These are phyloP conservation scores for Meteorus colon DNA, from an alignment of 2,888 invertebrate genomes.

Conservation along the genomic window DNA sequence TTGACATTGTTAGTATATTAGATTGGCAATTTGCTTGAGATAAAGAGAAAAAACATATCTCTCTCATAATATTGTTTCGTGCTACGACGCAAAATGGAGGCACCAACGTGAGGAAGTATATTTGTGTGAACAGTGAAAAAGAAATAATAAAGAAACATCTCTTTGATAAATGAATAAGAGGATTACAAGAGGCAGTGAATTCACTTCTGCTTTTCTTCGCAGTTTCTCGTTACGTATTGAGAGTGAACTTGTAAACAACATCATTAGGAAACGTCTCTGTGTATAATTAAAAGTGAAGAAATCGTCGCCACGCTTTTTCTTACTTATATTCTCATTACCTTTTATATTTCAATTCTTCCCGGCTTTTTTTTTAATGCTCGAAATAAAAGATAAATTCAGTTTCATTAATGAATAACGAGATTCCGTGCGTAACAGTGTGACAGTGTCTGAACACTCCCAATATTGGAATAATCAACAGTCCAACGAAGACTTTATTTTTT, in stretches of 20 bases:
- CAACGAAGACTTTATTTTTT: no score
- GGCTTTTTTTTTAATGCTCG: background rate
- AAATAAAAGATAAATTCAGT: background rate
- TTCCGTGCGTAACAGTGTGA: no score
- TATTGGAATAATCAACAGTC: no score
- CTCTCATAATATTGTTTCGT: conserved; percentile 2
- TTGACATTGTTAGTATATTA: conserved; percentile 4
- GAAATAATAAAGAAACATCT: background rate
- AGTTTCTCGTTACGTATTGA: background rate
- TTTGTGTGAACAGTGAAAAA: conserved; percentile 3
- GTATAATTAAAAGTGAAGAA: background rate
- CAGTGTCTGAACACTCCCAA: no score
- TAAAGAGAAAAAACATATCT: conserved; percentile 7
- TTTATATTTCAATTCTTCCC: background rate
- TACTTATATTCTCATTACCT: background rate
- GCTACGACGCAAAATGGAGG: background rate
- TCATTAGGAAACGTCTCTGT: background rate
- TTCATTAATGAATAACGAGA: background rate
- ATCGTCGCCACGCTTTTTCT: background rate
- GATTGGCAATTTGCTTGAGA: conserved; percentile 3
- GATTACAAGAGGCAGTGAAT: conserved; percentile 2
- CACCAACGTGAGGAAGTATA: background rate
- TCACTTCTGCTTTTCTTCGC: background rate
- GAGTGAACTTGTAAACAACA: conserved; percentile 3
- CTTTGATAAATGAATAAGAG: background rate